Base-by-base conservation (phyloP, 2,797 vertebrate species). In the Enteromius viviparus region DNA sequence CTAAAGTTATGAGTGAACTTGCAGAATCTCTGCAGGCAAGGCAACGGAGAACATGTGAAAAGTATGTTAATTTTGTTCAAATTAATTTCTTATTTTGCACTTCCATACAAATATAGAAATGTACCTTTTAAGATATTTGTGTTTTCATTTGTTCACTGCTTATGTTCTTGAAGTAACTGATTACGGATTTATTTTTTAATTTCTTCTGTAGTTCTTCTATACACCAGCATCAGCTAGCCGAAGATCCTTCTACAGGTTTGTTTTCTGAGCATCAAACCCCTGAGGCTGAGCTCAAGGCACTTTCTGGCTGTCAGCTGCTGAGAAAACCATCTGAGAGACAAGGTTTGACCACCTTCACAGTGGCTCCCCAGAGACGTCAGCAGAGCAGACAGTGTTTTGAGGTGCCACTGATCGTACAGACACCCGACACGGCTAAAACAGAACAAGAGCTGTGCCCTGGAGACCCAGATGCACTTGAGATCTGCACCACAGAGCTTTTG, bases 261-360 rank as follows among this genome's bases (percentile, higher is more conserved):
- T 29, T 60, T 9, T 8, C 42, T 1, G 84, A 86, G 0, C 68
- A 10, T 0, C 78, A 83, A 11, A 78, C 87, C 0, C 70, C 84
- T 10, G 87, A 85, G 26, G 66, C 76, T 1, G 65, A 51, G 14
- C 66, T 80, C 4, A 17, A 71, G 29, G 85, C 83, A 45, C 82
- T 83, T 1, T 65, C 71, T 79, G 62, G 81, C 23, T 85, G 91
- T 74, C 23, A 23, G 4, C 87, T 90, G 40, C 89, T 87, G 89
- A 85, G 89, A 75, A 90, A 90, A 42, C 85, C 88, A 0, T 4
- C 12, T 6, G 68, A 80, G 71, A 92, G 83, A 86, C 90, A 71
- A 2, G 88, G 90, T 4, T 17, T 91, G 68, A 92, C 89, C 74
- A 93, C 93, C 0, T 94, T 94, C 78, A 92, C 88, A 3, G 91